Conservation (phyloP, 2,797 vertebrate species). For the Muraenolepis orangiensis region DNA sequence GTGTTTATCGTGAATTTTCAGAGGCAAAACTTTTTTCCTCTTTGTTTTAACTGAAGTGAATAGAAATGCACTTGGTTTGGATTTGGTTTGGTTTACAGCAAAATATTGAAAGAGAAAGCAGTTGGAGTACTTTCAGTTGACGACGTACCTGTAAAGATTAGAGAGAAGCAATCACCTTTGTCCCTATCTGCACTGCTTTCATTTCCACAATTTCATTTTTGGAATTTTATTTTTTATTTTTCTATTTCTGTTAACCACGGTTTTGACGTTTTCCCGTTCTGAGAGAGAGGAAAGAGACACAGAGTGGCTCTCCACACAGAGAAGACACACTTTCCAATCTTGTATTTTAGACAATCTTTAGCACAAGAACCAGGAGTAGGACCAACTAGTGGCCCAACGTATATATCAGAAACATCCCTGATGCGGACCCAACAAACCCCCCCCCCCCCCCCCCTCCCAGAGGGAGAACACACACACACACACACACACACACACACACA, state of each 20-base stretch:
- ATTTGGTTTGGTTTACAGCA: not conserved
- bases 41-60: not conserved
- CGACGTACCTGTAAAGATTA: not conserved
- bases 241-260: not conserved
- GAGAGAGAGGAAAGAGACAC: not conserved
- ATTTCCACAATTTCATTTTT: not conserved
- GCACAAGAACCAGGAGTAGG: not conserved
- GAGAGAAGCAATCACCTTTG: not conserved
- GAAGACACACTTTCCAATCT: not conserved
- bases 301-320: not conserved
- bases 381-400: not conserved
- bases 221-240: not conserved
- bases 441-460: no score
- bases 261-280: not conserved
- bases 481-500: not conserved
- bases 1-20: not conserved
- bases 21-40: not conserved
- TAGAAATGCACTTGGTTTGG: not conserved
- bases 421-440: not conserved
- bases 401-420: not conserved
- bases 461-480: not conserved
- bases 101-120: not conserved
- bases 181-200: not conserved
- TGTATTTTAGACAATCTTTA: constrained; percentile 3
- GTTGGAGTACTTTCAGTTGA: not conserved